These are phyloP conservation scores for Hydropsyche tenuis DNA, from an alignment of 1,140 invertebrate genomes.

Conservation along the genomic window DNA sequence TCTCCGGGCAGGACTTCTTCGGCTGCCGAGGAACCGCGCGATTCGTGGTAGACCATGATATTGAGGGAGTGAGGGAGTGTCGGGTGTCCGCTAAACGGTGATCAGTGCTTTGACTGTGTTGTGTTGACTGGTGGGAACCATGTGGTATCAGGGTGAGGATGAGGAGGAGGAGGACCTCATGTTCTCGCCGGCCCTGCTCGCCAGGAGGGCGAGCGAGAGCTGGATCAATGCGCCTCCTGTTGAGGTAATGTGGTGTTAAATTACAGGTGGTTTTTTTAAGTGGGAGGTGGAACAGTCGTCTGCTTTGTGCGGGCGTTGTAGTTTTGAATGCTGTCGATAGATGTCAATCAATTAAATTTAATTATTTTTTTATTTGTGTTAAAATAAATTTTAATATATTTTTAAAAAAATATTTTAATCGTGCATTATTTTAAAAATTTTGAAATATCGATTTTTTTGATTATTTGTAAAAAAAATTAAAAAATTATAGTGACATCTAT, in stretches of 20 bases:
- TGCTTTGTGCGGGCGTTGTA: slow-evolving; percentile 12
- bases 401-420: neutral
- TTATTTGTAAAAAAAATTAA: too few species aligned
- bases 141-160: slow-evolving; percentile 74
- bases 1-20: neutral
- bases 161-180: slow-evolving; percentile 82
- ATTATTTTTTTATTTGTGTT: neutral
- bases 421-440: too few species aligned
- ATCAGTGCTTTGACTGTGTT: neutral
- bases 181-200: slow-evolving; percentile 84
- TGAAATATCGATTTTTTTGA: too few species aligned
- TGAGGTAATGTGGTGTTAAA: slow-evolving; percentile 67
- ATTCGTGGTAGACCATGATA: neutral
- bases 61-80: neutral
- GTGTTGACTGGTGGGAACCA: slow-evolving; percentile 49
- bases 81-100: neutral
- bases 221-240: slow-evolving; percentile 85
- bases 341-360: slow-evolving; percentile 4
- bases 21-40: neutral
- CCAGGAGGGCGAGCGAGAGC: slow-evolving; percentile 80
- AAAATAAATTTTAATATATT: neutral
- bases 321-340: neutral
- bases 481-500: too few species aligned
- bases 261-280: neutral
- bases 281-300: neutral